Evolutionary conservation across 2,797 vertebrate species (phyloP).

Genomic region (Poecilia gillii): DNA sequence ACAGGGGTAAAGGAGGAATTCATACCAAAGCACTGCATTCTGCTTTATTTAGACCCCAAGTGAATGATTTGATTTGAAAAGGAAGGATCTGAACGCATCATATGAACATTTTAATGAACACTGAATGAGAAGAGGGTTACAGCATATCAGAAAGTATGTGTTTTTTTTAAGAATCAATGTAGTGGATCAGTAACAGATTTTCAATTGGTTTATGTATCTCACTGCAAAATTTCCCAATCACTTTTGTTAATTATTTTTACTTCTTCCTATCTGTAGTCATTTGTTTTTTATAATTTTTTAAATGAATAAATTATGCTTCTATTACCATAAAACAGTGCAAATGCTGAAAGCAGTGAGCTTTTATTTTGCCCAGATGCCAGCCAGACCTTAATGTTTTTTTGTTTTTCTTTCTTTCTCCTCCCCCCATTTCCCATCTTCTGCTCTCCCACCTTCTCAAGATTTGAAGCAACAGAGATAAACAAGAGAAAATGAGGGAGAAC

Average conservation of each 20-base stretch:
- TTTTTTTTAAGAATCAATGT: not conserved
- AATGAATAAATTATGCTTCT: not conserved
- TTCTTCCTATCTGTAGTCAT: not conserved
- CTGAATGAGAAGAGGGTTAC: too few relatives aligned
- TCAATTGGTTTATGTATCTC: not conserved
- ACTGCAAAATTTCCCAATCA: not conserved
- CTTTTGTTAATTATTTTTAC: not conserved
- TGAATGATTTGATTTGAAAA: not conserved
- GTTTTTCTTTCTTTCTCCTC: too few relatives aligned
- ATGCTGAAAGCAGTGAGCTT: not conserved
- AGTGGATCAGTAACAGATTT: not conserved
- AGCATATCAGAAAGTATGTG: not conserved
- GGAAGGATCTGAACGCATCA: not conserved
- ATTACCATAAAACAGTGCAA: not conserved
- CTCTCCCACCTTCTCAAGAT: conserved; percentile 22
- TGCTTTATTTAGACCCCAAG: too few relatives aligned
- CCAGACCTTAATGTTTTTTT: not conserved
- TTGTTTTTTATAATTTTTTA: not conserved
- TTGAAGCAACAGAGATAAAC: conserved; percentile 30
- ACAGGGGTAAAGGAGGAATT: too few relatives aligned
- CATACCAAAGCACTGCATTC: too few relatives aligned
- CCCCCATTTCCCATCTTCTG: not conserved
- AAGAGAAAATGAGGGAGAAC: conserved; percentile 38
- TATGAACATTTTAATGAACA: too few relatives aligned
- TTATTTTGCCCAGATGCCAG: not conserved